These are phyloP conservation scores for Lutra lutra DNA, from an alignment of 2,797 vertebrate species.

Conservation along the genomic window DNA sequence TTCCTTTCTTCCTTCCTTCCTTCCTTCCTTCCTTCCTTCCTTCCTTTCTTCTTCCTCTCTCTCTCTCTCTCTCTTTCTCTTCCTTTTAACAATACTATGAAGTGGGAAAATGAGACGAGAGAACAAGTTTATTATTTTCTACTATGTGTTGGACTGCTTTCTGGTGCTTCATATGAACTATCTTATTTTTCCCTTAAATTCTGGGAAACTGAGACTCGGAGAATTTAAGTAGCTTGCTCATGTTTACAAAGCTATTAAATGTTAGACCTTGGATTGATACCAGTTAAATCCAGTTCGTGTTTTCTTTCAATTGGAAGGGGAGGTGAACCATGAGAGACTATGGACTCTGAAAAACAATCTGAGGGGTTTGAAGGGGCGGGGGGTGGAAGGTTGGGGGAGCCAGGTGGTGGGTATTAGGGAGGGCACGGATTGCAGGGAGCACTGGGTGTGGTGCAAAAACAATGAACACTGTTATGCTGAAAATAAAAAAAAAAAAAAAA, in stretches of 20 bases:
- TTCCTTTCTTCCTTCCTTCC: too few species aligned
- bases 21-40: accelerated
- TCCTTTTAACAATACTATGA: neutral
- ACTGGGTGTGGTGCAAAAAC: too few species aligned
- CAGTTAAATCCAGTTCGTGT: accelerated
- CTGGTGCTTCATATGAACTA: neutral
- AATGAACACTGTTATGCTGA: too few species aligned
- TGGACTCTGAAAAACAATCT: too few species aligned
- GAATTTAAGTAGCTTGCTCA: neutral
- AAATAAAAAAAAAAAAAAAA: too few species aligned
- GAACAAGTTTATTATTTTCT: neutral
- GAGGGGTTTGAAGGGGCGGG: too few species aligned
- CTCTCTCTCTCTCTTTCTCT: neutral
- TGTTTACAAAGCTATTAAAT: neutral
- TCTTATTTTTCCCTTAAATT: neutral
- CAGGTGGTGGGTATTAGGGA: too few species aligned
- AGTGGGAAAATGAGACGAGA: neutral
- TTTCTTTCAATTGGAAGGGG: neutral
- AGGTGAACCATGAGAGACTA: too few species aligned
- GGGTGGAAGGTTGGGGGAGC: too few species aligned
- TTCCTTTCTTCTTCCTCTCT: too few species aligned
- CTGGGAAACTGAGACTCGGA: neutral
- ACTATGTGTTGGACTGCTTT: neutral
- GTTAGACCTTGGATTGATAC: neutral
- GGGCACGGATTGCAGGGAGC: too few species aligned